A percentile compares a stretch with the other conserved stretches of the same genome.
phyloP scores from a whole-genome alignment of 2,113 vertebrate species.

The Mastomys coucha region DNA sequence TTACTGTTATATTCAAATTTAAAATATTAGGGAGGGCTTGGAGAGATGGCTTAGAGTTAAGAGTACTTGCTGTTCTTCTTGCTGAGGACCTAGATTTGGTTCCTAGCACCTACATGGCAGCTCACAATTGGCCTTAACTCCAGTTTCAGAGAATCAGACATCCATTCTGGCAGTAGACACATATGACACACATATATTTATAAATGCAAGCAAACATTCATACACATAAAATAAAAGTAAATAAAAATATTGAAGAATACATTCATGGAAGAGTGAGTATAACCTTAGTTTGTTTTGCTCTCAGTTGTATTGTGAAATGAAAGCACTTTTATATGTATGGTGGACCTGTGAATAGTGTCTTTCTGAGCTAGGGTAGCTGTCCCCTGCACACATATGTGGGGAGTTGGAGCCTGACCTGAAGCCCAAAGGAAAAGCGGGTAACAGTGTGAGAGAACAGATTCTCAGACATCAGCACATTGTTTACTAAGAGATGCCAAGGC shows the following conservation, averaged over 20 bases:
- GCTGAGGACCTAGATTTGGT: neutral
- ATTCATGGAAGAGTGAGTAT: neutral
- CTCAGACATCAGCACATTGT: neutral
- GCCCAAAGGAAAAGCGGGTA: neutral
- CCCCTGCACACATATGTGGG: neutral
- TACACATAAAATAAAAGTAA: neutral
- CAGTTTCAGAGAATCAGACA: neutral
- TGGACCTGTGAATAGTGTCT: neutral
- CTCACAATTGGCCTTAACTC: neutral
- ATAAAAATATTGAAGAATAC: neutral
- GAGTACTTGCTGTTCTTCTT: neutral
- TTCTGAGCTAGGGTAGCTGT: neutral
- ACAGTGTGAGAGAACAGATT: neutral
- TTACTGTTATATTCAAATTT: slow-evolving; percentile 36
- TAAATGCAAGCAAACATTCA: neutral
- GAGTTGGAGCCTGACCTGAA: neutral
- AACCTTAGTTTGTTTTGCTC: neutral
- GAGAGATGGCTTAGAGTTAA: neutral
- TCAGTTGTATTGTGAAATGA: neutral
- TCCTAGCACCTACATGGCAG: neutral
- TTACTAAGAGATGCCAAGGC: neutral
- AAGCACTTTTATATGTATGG: neutral
- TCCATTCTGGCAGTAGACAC: neutral
- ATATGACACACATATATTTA: neutral
- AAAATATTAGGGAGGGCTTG: neutral